Evolutionary conservation across 1,140 invertebrate species (phyloP), one percentile per base, ranked within the genome.

Genomic region (Heliconius congener): DNA sequence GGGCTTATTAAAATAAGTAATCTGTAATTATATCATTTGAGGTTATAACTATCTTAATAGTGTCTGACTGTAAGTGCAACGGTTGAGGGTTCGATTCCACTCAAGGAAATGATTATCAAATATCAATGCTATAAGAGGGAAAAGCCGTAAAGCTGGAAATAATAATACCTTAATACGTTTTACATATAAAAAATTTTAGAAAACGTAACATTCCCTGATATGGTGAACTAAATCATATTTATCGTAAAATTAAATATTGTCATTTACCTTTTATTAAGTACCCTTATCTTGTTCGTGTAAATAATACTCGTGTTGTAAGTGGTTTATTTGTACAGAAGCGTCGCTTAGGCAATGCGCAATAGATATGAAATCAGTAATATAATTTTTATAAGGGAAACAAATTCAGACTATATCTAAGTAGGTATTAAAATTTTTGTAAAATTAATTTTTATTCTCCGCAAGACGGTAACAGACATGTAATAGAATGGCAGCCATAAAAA

Each of bases 281-380:
- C 11, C 4, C 60, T 30, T 66, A 66, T 30, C 60, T 30, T 30
- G 60, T 66, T 66, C n/a, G 13, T 27, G 11, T 66, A 66, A 66
- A 66, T 23, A 66, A 66, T 6, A 66, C 60, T 66, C 27, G 23
- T 27, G 23, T 30, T 66, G 23, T 66, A 66, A 66, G 60, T 66
- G 60, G 60, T 66, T 66, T 66, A 66, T 66, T 66, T 66, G 60
- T 66, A 30, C 13, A 66, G 60, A 13, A 66, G 23, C 23, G 23
- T 66, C 23, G 27, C 27, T 66, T 27, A 30, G 60, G 60, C 60
- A 66, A 66, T 27, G 23, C 13, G 23, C 27, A 66, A 30, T 66
- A 66, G 23, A 30, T 66, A 66, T 11, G 60, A 13, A 0, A 30
- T 66, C 23, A 30, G 60, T 66, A 27, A 66, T 66, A 66, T 30